Evolutionary conservation across 2,888 invertebrate species (phyloP), one percentile per base, ranked within the genome.

Genomic region (Agrotis puta): DNA sequence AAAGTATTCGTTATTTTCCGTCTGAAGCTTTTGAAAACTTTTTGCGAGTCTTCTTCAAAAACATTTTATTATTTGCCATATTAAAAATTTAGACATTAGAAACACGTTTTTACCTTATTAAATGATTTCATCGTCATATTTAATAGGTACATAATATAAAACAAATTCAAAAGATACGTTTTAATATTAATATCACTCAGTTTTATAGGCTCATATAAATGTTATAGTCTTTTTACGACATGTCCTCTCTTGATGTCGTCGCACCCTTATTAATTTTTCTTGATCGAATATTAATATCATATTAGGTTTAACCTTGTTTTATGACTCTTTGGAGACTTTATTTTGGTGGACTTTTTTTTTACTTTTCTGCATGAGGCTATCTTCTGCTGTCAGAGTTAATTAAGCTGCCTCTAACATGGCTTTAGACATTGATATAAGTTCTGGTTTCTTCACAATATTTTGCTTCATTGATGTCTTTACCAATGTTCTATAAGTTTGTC

Each of bases 191-290:
- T 91, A 90, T 89, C 89, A 89, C 88, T 90, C 88, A 82, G 79
- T 88, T 93, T 94, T 93, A 94, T 90, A 70, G 86, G 85, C 80
- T 88, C 88, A 87, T 91, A 90, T 92, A 92, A 91, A 88, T 89
- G 92, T 93, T 90, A 93, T 88, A 89, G 83, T 77, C 80, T 83
- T 92, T 94, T 94, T 93, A 94, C 86, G 90, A 88, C 85, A 85
- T 90, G 92, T 93, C 90, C 88, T 87, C 83, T 83, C 86, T 88
- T 86, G 82, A 85, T 88, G 88, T 84, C 77, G 79, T 79, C 88
- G 82, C 77, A 79, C 72, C 82, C 87, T 90, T 93, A 92, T 91
- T 92, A 92, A 88, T 92, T 89, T 88, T 87, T 84, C 85, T 75
- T 77, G 79, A 82, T 86, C 81, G 81, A 67, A 79, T 81, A 83